Evolutionary conservation across 2,888 invertebrate genomes (phyloP), one percentile per base, ranked within the genome.

Genomic region (Druceiella hillmani): DNA sequence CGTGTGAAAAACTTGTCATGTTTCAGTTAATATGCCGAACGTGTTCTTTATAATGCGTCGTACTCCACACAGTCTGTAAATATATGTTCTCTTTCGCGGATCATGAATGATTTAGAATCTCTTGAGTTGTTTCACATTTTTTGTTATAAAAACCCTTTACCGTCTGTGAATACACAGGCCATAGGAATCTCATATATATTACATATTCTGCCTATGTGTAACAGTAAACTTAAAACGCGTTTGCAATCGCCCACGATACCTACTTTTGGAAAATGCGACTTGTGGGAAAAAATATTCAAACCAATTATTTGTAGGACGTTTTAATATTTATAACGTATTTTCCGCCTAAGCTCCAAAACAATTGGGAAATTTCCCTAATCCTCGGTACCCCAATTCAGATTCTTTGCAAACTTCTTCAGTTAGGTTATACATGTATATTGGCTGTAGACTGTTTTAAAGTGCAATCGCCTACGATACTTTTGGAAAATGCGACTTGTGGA

Each of bases 41-140:
- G 22, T 20, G n/a, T 20, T 20, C 22, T 20, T n/a, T n/a, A 20
- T n/a, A 20, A 20, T n/a, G 22, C 22, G 22, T n/a, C 22, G 22
- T 7, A n/a, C 22, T n/a, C 22, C 6, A n/a, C 22, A 20, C 22
- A 20, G 22, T n/a, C 22, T 20, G 22, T 20, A 20, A 20, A 7
- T 20, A 20, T 20, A 20, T 6, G 6, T 20, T 20, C 22, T 20
- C 22, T 20, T 20, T 20, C 22, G 6, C n/a, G n/a, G 6, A n/a
- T 20, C 22, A 20, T 20, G 22, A 20, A 20, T 20, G 6, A n/a
- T 20, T 20, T 6, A 20, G 6, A 20, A n/a, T 20, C 22, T 20
- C 6, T 6, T 6, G n/a, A 20, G n/a, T 7, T 6, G 22, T n/a
- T n/a, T 20, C 22, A 20, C n/a, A 20, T 7, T 7, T 6, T 20